Evolutionary conservation across 2,888 invertebrate genomes (phyloP).

Genomic region (Atherix ibis): DNA sequence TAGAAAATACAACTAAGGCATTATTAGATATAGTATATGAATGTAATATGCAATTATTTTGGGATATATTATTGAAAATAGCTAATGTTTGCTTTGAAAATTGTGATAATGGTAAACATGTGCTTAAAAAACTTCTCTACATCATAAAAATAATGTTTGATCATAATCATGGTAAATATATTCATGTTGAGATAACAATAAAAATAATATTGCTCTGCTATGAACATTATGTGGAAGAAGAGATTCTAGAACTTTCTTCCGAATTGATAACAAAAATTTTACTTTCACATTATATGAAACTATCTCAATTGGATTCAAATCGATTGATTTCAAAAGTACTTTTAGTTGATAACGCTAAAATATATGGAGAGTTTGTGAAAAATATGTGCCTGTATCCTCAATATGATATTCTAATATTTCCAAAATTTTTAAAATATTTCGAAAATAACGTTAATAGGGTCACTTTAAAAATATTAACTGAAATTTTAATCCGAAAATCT

Average conservation of each 20-base stretch:
- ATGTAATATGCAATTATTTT: conserved; percentile 49
- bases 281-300: conserved; percentile 41
- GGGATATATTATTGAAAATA: too few species aligned
- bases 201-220: too few species aligned
- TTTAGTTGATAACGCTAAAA: conserved; percentile 37
- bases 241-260: too few species aligned
- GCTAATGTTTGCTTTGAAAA: too few species aligned
- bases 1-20: conserved; percentile 47
- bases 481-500: background rate
- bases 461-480: background rate
- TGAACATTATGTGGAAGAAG: too few species aligned
- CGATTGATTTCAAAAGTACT: conserved; percentile 49
- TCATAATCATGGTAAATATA: too few species aligned
- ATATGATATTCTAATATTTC: conserved; percentile 57
- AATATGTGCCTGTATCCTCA: conserved; percentile 48
- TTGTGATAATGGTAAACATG: too few species aligned
- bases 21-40: conserved; percentile 45
- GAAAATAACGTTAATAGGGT: conserved; percentile 24
- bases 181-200: too few species aligned
- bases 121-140: too few species aligned
- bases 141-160: too few species aligned
- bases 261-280: conserved; percentile 44
- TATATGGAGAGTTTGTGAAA: conserved; percentile 48
- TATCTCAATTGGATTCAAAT: conserved; percentile 58
- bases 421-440: conserved; percentile 45